A percentile compares a stretch with the other conserved stretches of the same genome.
Evolutionary conservation across 2,113 vertebrate species (phyloP).

Genomic region (Ginglymostoma cirratum): DNA sequence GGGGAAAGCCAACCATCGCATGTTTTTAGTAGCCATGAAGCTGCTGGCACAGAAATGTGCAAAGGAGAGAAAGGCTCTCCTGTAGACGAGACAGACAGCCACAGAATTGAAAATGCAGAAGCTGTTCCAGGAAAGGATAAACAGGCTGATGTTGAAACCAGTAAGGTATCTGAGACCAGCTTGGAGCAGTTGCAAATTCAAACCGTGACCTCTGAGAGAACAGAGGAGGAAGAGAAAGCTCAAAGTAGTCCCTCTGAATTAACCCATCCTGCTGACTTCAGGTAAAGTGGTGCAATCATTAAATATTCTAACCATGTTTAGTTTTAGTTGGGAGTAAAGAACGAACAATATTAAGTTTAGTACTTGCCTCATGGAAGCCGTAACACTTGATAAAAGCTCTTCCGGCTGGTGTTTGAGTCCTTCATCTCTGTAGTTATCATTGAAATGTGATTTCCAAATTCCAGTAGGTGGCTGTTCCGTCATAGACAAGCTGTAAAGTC

Average conservation of each 20-base stretch:
- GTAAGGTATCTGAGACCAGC: neutral
- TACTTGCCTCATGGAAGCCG: neutral
- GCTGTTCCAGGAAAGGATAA: conserved; percentile 43
- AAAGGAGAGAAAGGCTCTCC: neutral
- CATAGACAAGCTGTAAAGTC: neutral
- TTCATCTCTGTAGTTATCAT: neutral
- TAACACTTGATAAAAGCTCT: neutral
- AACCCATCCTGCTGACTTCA: conserved; percentile 84
- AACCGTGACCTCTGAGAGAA: neutral
- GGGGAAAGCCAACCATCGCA: conserved; percentile 76
- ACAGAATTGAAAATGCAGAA: conserved; percentile 44
- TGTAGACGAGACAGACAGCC: conserved; percentile 44
- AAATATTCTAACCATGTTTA: neutral
- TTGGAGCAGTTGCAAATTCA: neutral
- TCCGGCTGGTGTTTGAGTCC: neutral
- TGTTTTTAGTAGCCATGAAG: conserved; percentile 77
- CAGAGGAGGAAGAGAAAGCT: conserved; percentile 58
- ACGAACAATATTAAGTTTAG: neutral
- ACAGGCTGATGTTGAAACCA: neutral
- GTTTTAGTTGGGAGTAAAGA: neutral
- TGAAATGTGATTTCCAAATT: neutral
- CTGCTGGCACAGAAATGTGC: conserved; percentile 56
- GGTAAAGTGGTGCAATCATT: conserved; percentile 56
- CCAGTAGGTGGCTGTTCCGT: neutral
- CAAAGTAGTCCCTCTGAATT: conserved; percentile 67